Base-by-base conservation (phyloP, 2,797 vertebrate species). In the Pelobates cultripes region DNA sequence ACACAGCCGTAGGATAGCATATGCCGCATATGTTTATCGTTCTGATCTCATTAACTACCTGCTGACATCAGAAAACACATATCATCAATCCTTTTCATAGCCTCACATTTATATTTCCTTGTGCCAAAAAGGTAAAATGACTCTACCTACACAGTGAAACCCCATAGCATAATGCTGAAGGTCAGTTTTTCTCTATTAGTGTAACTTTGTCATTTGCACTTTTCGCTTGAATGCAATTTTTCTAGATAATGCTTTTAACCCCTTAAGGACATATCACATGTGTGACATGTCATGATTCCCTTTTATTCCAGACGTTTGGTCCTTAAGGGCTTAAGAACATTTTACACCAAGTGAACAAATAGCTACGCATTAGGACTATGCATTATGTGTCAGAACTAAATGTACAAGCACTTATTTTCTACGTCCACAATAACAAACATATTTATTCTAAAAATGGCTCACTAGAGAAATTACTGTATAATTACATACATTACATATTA, bases 381-480 rank as follows among this genome's bases (percentile, higher is more conserved):
- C 80, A 82, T 81, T 75, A 71, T 55, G 55, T 43, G 57, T 40
- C 4, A n/a, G 3, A 14, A 10, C 60, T 53, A 17, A 43, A 71
- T 43, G 44, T 9, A 4, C 55, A 42, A 43, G 44, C 73, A 77
- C 73, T 81, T 63, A 70, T 17, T 55, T 15, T 14, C 13, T 7
- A 47, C 43, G 15, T 61, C 61, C n/a, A 57, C 55, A 9, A 43
- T 53, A 28, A 70, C 45, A 10, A 14, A 70, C 17, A 67, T 14
- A 41, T 10, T 60, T 71, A 71, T 57, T 76, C 43, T 61, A 76
- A 76, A 76, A 28, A 6, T 17, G n/a, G 43, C 79, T 75, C 53
- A 70, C 75, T 81, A 75, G 9, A 68, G 14, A 69, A 17, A 45
- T 28, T 3, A 69, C 63, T 47, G 17, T 12, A 55, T 74, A 44